Base-by-base conservation (phyloP, 1,140 invertebrate genomes). In the Nymphalis io region DNA sequence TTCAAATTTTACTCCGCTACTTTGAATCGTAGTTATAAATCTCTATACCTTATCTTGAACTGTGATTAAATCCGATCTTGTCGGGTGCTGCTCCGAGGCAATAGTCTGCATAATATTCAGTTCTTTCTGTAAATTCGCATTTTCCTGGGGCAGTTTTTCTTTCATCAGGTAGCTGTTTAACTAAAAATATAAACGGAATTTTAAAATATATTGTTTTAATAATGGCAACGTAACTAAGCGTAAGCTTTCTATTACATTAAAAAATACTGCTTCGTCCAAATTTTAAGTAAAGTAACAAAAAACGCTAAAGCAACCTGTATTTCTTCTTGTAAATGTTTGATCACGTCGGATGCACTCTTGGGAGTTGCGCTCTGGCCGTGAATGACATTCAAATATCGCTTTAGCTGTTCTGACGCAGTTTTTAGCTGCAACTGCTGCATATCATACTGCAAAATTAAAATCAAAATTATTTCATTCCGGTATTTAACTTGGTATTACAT, bases 141-240 rank as follows among this genome's bases (percentile, higher is more conserved):
- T 92, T 86, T 97, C 96, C 75, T 95, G 93, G 0, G 96, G 96
- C 20, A 97, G 82, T 81, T 96, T 96, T 81, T 97, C 96, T 58
- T 95, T 96, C 0, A 95, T 94, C 16, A 98, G 93, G 79, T 96
- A 96, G 55, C 89, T 92, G 85, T 95, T 96, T 39, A 96, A 93
- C 91, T 93, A 59, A 64, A 80, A 84, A 64, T 27, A 71, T 21
- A 60, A 33, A 18, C n/a, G 4, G n/a, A 44, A 44, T 3, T n/a
- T 44, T 11, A 15, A 44, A n/a, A 44, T 15, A 44, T 15, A 15
- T 44, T n/a, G 8, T 8, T 1, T 33, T 33, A 33, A 33, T 33
- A n/a, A 44, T 15, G 13, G 40, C 12, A 13, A 42, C 40, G 13
- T 42, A 11, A n/a, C n/a, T n/a, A n/a, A n/a, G n/a, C n/a, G n/a